phyloP scores from a whole-genome alignment of 1,140 invertebrate species.

The Drosophila burlai region DNA sequence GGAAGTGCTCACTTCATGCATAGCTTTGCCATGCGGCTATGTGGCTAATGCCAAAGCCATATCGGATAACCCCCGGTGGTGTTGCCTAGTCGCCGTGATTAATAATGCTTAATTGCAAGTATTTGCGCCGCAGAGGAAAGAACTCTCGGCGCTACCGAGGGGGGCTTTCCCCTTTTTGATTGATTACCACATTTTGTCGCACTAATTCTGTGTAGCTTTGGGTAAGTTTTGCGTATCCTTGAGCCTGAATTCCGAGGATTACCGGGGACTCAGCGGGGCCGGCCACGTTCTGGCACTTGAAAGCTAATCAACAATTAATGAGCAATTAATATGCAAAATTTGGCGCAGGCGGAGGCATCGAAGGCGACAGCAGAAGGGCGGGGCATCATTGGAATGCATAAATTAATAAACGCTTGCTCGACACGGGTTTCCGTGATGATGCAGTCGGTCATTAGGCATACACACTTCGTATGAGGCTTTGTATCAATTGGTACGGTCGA shows the following conservation, averaged over 20 bases:
- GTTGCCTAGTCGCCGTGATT: slow-evolving; percentile 77
- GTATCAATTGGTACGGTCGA: slow-evolving; percentile 17
- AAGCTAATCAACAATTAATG: slow-evolving; percentile 82
- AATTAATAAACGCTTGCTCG: slow-evolving; percentile 55
- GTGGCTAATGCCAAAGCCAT: slow-evolving; percentile 21
- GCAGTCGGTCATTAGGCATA: slow-evolving; percentile 31
- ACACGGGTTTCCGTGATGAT: slow-evolving; percentile 1
- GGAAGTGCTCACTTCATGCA: slow-evolving; percentile 68
- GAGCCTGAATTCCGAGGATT: slow-evolving; percentile 60
- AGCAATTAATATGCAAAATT: slow-evolving; percentile 83
- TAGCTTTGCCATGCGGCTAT: slow-evolving; percentile 2
- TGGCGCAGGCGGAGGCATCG: slow-evolving; percentile 14
- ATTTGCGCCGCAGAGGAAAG: slow-evolving; percentile 56
- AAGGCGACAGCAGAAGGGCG: background rate
- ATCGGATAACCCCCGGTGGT: slow-evolving; percentile 20
- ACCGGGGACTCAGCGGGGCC: slow-evolving; percentile 26
- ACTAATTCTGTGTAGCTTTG: slow-evolving; percentile 57
- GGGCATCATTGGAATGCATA: slow-evolving; percentile 65
- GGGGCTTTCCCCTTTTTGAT: slow-evolving; percentile 55
- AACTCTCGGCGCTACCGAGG: slow-evolving; percentile 20
- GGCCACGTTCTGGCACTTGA: slow-evolving; percentile 51
- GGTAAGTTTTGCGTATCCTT: slow-evolving; percentile 72
- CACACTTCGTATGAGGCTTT: slow-evolving; percentile 1
- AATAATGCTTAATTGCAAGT: slow-evolving; percentile 83
- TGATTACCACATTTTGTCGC: slow-evolving; percentile 82